Evolutionary conservation across 2,797 vertebrate species (phyloP).

Genomic region (Diceros bicornis): DNA sequence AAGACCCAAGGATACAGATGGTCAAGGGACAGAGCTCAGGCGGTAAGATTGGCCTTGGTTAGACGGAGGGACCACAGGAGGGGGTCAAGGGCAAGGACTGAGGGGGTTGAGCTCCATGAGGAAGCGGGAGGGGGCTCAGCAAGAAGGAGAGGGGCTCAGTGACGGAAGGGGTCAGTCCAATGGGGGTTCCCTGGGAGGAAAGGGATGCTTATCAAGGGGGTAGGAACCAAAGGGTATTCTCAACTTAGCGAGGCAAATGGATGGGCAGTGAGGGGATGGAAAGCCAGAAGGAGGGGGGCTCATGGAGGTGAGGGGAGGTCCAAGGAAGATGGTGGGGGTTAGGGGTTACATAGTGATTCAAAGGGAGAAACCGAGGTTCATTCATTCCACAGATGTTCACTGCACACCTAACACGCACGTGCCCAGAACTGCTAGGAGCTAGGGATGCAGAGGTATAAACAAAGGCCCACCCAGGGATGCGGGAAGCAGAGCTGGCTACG

Average conservation of each 20-base stretch:
- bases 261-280: neutral
- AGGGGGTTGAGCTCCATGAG: neutral
- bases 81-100: neutral
- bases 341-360: neutral
- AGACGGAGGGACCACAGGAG: neutral
- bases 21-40: neutral
- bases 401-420: neutral
- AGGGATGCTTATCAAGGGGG: neutral
- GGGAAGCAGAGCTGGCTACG: neutral
- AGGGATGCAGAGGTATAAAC: neutral
- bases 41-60: neutral
- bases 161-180: neutral
- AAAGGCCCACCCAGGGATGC: neutral
- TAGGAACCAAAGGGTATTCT: neutral
- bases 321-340: neutral
- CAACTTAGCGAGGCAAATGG: neutral
- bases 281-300: neutral
- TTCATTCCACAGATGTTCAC: neutral
- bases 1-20: neutral
- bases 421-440: neutral
- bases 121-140: neutral
- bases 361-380: neutral
- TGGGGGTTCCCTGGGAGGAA: neutral
- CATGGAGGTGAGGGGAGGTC: neutral
- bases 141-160: neutral